Percentiles rank a stretch among this genome's conserved stretches.
These are phyloP conservation scores for Proisotoma minuta DNA, from an alignment of 2,888 invertebrate genomes.

Conservation along the genomic window DNA sequence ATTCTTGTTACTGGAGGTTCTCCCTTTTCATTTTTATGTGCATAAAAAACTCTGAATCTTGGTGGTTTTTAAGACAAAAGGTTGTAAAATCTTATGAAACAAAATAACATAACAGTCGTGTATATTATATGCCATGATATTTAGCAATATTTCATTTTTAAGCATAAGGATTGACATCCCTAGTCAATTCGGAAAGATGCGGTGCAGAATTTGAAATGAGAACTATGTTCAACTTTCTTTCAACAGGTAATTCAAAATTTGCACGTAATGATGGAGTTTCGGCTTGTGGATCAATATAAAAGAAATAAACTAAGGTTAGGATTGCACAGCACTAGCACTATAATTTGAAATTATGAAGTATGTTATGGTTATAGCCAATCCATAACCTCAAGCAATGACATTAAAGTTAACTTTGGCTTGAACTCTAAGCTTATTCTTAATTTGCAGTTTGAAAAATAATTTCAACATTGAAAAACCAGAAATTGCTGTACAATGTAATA, in stretches of 20 bases:
- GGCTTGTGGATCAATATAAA: not conserved
- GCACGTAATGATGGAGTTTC: not conserved
- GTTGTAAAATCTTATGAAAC: too few relatives aligned
- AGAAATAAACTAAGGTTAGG: not conserved
- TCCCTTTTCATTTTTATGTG: too few relatives aligned
- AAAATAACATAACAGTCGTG: too few relatives aligned
- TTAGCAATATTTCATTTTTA: not conserved
- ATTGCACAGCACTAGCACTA: too few relatives aligned
- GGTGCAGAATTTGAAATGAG: slow-evolving; percentile 1
- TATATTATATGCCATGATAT: too few relatives aligned
- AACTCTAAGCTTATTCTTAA: not conserved
- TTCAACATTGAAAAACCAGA: too few relatives aligned
- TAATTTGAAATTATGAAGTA: too few relatives aligned
- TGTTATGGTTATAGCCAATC: too few relatives aligned
- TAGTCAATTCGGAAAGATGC: not conserved
- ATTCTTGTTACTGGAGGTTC: too few relatives aligned
- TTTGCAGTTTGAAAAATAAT: not conserved
- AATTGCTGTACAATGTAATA: too few relatives aligned
- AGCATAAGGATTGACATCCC: not conserved
- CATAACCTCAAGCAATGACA: not conserved
- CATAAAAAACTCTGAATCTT: too few relatives aligned
- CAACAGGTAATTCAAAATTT: not conserved
- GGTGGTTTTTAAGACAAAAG: too few relatives aligned
- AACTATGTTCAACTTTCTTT: not conserved
- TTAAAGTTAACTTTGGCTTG: not conserved